Base-by-base conservation (phyloP, 2,113 vertebrate genomes). In the Psephotus haematonotus region DNA sequence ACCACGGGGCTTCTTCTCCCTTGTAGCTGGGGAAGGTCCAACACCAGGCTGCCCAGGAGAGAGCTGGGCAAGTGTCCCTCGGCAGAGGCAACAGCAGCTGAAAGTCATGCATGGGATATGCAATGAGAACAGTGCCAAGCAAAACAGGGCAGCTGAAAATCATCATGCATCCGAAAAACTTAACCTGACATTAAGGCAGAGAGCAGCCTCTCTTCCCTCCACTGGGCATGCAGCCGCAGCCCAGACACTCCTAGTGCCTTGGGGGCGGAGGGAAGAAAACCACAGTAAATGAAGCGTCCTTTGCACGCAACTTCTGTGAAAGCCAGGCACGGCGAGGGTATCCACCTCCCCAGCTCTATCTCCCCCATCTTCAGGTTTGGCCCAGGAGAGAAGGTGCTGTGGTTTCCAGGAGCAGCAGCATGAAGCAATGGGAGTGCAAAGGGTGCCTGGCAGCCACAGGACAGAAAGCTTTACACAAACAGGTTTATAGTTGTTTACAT, bases 71-170 rank as follows among this genome's bases (percentile, higher is more conserved):
- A 80, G 71, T 2, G n/a, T 65, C 47, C 79, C 79, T 64, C 3
- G 0, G 82, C 67, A 80, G 82, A 64, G 57, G n/a, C 53, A 63
- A 63, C 1, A 0, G 90, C 53, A 67, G 88, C 67, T 3, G 1
- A 10, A 63, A 28, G 47, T 11, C 0, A 31, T 7, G 43, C 77
- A 43, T 2, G 28, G 60, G 46, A 60, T 63, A 20, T 1, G 64
- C 53, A 86, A 31, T 27, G 52, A 69, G 35, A 86, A 72, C 0
- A 0, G 39, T 53, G 83, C 86, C 89, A 89, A 93, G 83, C 17
- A 75, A 91, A 86, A 68, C 62, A 78, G 62, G 57, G 69, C 80
- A 86, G 83, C 69, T 68, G 89, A 41, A 80, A 86, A 86, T 37
- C 79, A 83, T 72, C 59, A 46, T 29, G 46, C 16, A 67, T 11